Percentiles rank a stretch among this genome's conserved stretches.
Evolutionary conservation across 2,888 invertebrate genomes (phyloP).

Genomic region (Isoperla grammatica): DNA sequence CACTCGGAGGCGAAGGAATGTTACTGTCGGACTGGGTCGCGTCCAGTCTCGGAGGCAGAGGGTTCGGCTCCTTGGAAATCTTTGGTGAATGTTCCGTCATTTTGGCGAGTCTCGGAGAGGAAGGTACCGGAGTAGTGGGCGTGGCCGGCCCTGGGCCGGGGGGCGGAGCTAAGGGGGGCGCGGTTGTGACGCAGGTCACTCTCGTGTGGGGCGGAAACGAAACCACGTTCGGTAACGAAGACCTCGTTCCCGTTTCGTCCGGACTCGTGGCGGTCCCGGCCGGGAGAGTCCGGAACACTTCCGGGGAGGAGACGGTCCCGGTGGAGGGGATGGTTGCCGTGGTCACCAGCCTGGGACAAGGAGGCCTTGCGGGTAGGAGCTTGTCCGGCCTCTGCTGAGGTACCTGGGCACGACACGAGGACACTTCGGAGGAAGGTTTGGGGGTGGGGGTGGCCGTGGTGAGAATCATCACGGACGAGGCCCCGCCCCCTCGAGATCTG

Average conservation of each 20-base stretch:
- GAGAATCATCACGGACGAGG: conserved; percentile 18
- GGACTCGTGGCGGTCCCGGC: not conserved
- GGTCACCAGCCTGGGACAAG: conserved; percentile 26
- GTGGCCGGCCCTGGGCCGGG: conserved; percentile 16
- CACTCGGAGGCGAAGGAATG: conserved; percentile 25
- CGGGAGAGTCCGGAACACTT: conserved; percentile 4
- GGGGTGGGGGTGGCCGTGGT: conserved; percentile 24
- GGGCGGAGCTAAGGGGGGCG: not conserved
- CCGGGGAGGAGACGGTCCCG: conserved; percentile 24
- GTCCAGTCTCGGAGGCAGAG: conserved; percentile 8
- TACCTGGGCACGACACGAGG: conserved; percentile 7
- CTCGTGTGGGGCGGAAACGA: conserved; percentile 27
- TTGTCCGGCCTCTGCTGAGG: not conserved
- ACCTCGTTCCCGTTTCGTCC: conserved; percentile 2
- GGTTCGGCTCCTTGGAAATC: conserved; percentile 20
- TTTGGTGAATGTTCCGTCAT: conserved; percentile 23
- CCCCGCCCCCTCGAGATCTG: conserved; percentile 3
- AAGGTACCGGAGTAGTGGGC: not conserved
- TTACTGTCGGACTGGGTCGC: conserved; percentile 11
- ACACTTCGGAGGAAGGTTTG: conserved; percentile 26
- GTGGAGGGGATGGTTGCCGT: conserved; percentile 19
- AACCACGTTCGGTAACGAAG: conserved; percentile 27
- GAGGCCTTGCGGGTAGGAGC: not conserved
- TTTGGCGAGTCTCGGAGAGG: conserved; percentile 16
- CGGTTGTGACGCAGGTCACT: conserved; percentile 32